Base-by-base conservation (phyloP, 2,113 vertebrate genomes). In the Eolophus roseicapilla region DNA sequence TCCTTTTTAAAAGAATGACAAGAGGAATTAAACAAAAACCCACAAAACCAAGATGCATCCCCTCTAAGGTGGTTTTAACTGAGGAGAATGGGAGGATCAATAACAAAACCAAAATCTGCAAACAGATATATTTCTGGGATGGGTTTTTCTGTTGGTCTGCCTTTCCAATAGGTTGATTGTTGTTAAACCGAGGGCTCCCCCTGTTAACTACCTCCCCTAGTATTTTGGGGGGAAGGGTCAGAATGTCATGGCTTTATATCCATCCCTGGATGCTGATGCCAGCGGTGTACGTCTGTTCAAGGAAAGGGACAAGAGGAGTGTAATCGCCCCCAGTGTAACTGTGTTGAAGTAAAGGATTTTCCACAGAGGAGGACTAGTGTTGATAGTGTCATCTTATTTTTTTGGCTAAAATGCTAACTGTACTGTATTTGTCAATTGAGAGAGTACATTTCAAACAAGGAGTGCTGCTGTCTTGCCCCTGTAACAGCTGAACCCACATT, bases 141-240 rank as follows among this genome's bases (percentile, higher is more conserved):
- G 33, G 3, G 1, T 39, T 82, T 94, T 52, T 46, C 3, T 53
- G 10, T 62, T 76, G 69, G 7, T 82, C 25, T 76, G 31, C 49
- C 21, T 68, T 90, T 84, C 52, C 63, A 46, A 1, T 16, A 11
- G 37, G 25, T 6, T 52, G 10, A 13, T 13, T 44, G 6, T 13
- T 81, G n/a, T 62, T 82, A 28, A 70, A 50, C 17, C 7, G 25
- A 47, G 23, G 21, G 7, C 28, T 81, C 3, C 9, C 12, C 25
- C 27, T 82, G 1, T 17, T 52, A 31, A 6, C 27, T n/a, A 4
- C 43, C 33, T 37, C 8, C 20, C 5, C 25, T 6, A 11, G 35
- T 27, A 60, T 64, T 12, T 15, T 0, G 5, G 1, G 2, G 24
- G 41, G 4, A 2, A 4, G 33, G 6, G 8, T 57, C 31, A 21